Evolutionary conservation across 1,140 invertebrate genomes (phyloP), one percentile per base, ranked within the genome.

Genomic region (Apis florea): DNA sequence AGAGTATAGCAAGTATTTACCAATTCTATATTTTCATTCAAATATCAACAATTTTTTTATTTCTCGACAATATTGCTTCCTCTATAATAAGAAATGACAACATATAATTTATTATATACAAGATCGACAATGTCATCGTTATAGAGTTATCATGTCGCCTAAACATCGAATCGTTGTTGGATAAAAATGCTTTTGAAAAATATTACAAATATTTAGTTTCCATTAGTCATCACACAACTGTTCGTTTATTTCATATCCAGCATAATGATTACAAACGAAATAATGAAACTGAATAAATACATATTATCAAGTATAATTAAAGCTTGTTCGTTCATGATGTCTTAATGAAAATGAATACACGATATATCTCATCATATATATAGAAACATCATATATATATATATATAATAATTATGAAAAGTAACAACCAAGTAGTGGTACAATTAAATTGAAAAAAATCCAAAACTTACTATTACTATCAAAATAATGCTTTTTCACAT

Each of bases 201-300:
- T n/a, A 31, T 64, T 31, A 53, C 70, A 82, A 85, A 82, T 86
- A 82, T 86, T 86, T 85, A 82, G 73, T 85, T 74, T 85, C 31
- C 53, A 72, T 72, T 21, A 58, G 4, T 73, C 26, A 9, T 51
- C 40, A 17, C 8, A 17, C 63, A 47, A 51, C 40, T 26, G 17
- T 24, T 58, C 31, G 63, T 77, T 77, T 47, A 56, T 77, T 67
- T 77, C 10, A 54, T n/a, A 56, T 11, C 8, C 47, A 54, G 26
- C 26, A 9, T 59, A 49, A 53, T 19, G 11, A 26, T 26, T 19
- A 10, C 13, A 31, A 11, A 24, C 3, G 31, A 58, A 21, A 24
- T 49, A 56, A 56, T 13, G 31, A 40, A 40, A 21, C 12, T 21
- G 10, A 26, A 8, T 66, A 24, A 26, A n/a, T 10, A 11, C 6